Base-by-base conservation (phyloP, 2,797 vertebrate species). In the Hemibagrus guttatus region DNA sequence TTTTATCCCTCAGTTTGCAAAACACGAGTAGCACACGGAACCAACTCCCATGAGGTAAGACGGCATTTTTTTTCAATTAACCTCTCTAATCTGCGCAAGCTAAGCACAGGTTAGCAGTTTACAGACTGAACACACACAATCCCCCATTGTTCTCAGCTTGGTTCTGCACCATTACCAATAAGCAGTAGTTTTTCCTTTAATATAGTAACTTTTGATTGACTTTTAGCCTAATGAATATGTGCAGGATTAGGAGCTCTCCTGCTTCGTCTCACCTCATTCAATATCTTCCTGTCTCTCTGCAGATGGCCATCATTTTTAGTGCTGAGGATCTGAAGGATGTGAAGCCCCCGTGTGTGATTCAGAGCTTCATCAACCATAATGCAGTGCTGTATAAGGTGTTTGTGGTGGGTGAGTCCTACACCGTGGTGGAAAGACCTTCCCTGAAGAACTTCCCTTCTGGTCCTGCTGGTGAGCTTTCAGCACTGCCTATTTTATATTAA, bases 221-320 rank as follows among this genome's bases (percentile, higher is more conserved):
- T 21, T 78, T 78, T 35, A 78, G 54, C 54, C 9, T 39, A 59
- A 35, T 59, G 56, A 79, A 14, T 59, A 42, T 80, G 76, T 61
- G 31, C 21, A 66, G 12, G 28, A 66, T 28, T 66, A 28, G n/a
- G n/a, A 68, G 28, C 3, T 79, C 13, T 59, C 31, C 35, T 21
- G 7, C 35, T 39, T 21, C 31, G 28, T 59, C 56, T 26, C 28
- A 54, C n/a, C 16, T 83, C 19, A 61, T 58, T 9, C 0, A 81
- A 71, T 0, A 2, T 90, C 26, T 88, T 81, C 28, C 92, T n/a
- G 39, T 31, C 28, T 79, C 28, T 86, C 11, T 84, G 58, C 92
- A 97, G 97, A 97, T 97, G 96, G 95, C 96, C 4, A 97, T 97
- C 54, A 96, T 97, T 90, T 97, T 97, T 92, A 96, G 96, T 89